These are phyloP conservation scores for Boloria selene DNA, from an alignment of 2,888 invertebrate genomes.

Conservation along the genomic window DNA sequence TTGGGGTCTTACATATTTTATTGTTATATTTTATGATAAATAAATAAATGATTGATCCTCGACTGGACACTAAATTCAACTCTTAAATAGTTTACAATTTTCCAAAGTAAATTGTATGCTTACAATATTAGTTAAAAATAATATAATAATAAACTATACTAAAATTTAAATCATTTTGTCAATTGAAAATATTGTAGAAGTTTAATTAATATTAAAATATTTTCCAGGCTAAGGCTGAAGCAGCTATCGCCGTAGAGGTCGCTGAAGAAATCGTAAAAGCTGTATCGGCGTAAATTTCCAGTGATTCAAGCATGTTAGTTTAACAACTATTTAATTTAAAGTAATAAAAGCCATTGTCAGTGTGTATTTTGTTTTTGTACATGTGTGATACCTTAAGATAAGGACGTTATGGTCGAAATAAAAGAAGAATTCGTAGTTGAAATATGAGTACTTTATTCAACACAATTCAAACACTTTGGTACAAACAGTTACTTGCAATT, in stretches of 20 bases:
- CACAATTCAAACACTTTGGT: constrained; percentile 83
- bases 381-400: constrained; percentile 9
- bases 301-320: constrained; percentile 51
- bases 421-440: constrained; percentile 67
- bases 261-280: constrained; percentile 97
- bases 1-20: no score
- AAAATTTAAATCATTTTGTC: no score
- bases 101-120: no score
- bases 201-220: constrained; percentile 1
- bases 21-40: no score
- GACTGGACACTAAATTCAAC: no score
- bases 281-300: constrained; percentile 65
- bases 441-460: constrained; percentile 81
- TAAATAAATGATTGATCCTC: no score
- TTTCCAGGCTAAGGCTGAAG: constrained; percentile 90
- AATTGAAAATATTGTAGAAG: neutral
- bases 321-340: constrained; percentile 53
- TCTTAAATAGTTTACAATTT: no score
- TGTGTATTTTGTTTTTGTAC: constrained; percentile 46
- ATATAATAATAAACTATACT: neutral
- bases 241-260: constrained; percentile 96
- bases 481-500: constrained; percentile 77
- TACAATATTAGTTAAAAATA: neutral
- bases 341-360: constrained; percentile 62
- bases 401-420: constrained; percentile 46